Evolutionary conservation across 2,888 invertebrate genomes (phyloP).

Genomic region (Resseliella maxima): DNA sequence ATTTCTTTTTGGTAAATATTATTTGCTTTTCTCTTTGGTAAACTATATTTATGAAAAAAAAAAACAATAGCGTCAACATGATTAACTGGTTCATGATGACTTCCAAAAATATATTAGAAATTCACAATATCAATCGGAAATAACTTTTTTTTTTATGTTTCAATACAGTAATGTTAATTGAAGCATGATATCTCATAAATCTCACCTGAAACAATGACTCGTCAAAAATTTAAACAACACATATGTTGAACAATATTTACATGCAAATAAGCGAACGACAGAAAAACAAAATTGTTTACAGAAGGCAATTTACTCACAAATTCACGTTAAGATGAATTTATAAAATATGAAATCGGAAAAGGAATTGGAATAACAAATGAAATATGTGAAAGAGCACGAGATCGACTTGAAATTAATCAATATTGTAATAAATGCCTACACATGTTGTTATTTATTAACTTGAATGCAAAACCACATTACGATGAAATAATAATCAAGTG

Average conservation of each 20-base stretch:
- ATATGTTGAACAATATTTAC: not conserved
- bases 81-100: not conserved
- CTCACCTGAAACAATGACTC: constrained; percentile 18
- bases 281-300: too few species aligned
- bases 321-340: not conserved
- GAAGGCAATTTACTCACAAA: not conserved
- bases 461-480: too few species aligned
- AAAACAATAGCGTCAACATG: not conserved
- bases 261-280: too few species aligned
- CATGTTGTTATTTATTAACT: too few species aligned
- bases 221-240: not conserved
- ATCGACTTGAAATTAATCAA: not conserved
- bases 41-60: not conserved
- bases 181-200: not conserved
- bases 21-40: constrained; percentile 30
- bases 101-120: not conserved
- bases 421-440: not conserved
- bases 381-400: not conserved
- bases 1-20: not conserved
- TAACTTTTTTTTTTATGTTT: not conserved
- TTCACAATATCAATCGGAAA: constrained; percentile 28
- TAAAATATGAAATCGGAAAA: not conserved
- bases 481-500: too few species aligned
- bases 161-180: not conserved
- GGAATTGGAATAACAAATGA: not conserved